A percentile compares a stretch with the other conserved stretches of the same genome.
phyloP scores from a whole-genome alignment of 2,113 vertebrate species.

The Atlantisia rogersi region DNA sequence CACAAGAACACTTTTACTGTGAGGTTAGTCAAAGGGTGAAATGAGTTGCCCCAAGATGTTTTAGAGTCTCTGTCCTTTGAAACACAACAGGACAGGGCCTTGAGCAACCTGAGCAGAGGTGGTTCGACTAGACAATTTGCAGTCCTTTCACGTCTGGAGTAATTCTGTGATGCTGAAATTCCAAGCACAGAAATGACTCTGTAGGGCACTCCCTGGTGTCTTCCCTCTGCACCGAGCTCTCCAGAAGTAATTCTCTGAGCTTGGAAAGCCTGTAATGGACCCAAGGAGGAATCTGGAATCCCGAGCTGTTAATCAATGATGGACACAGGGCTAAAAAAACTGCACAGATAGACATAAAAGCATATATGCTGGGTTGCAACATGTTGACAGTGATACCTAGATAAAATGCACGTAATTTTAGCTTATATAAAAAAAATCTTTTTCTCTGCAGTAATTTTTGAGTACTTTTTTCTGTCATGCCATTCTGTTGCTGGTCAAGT shows the following conservation, averaged over 20 bases:
- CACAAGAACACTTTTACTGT: neutral
- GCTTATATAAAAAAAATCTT: neutral
- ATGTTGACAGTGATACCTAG: neutral
- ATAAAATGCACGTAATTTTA: neutral
- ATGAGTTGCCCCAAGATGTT: fast-evolving
- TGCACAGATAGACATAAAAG: neutral
- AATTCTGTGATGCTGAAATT: neutral
- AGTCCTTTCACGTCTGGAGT: neutral
- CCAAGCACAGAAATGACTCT: neutral
- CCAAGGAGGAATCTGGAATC: neutral
- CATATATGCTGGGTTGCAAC: neutral
- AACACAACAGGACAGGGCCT: neutral
- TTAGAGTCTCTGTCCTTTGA: neutral
- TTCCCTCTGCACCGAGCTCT: neutral
- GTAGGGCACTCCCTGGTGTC: neutral
- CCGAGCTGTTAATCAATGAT: neutral
- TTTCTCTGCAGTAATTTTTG: neutral
- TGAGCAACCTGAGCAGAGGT: neutral
- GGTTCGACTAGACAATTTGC: neutral
- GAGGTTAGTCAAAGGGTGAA: neutral
- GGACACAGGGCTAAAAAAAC: neutral
- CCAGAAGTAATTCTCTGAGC: neutral
- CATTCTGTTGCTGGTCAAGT: neutral
- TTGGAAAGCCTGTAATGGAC: neutral
- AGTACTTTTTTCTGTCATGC: fast-evolving